phyloP scores from a whole-genome alignment of 1,140 invertebrate genomes.

The Drosophila repleta region DNA sequence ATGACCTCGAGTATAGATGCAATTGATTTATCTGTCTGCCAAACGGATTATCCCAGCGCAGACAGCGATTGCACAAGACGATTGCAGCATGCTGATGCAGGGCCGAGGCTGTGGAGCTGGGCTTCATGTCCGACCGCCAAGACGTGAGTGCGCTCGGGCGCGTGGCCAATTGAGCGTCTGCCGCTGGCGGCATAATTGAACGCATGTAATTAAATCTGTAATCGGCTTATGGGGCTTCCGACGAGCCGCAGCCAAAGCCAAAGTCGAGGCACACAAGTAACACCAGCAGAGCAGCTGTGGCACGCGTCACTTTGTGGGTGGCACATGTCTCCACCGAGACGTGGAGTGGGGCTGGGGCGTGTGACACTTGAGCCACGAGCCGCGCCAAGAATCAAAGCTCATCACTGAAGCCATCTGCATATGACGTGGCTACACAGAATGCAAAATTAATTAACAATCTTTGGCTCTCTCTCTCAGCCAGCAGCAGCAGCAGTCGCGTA shows the following conservation, averaged over 20 bases:
- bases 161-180: background rate
- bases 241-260: background rate
- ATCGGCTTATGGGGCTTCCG: conserved; percentile 43
- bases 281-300: background rate
- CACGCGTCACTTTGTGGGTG: background rate
- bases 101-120: no score
- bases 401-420: conserved; percentile 12
- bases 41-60: conserved; percentile 28
- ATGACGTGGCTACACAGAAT: background rate
- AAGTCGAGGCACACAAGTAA: background rate
- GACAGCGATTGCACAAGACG: background rate
- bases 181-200: conserved; percentile 23
- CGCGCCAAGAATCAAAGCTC: background rate
- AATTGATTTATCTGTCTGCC: background rate
- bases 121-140: no score
- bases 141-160: no score
- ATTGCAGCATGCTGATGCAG: background rate
- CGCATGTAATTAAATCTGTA: conserved; percentile 42
- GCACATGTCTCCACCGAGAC: background rate
- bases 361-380: background rate
- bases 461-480: no score
- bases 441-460: conserved; percentile 14
- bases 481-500: no score
- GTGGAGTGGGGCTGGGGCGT: no score
- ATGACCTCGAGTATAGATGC: no score